Evolutionary conservation across 2,113 vertebrate species (phyloP).

Genomic region (Recurvirostra avosetta): DNA sequence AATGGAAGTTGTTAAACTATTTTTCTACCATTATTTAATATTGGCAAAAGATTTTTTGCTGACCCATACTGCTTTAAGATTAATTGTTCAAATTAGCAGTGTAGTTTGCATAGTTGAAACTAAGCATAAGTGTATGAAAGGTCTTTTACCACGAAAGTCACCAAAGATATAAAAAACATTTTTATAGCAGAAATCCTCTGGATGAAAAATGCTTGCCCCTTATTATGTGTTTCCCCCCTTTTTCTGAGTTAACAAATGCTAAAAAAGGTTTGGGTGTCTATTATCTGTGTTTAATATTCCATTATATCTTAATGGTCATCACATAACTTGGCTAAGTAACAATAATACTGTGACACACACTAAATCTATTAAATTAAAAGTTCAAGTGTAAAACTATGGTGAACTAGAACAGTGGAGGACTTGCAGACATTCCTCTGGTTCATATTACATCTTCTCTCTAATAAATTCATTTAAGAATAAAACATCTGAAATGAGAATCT

Average conservation of each 20-base stretch:
- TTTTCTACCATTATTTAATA: slow-evolving; percentile 32
- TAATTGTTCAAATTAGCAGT: not conserved
- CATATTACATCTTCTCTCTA: not conserved
- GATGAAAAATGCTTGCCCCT: not conserved
- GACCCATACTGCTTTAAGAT: slow-evolving; percentile 26
- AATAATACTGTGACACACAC: not conserved
- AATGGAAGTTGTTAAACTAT: slow-evolving; percentile 22
- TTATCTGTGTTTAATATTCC: not conserved
- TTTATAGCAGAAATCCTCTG: not conserved
- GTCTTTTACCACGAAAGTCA: not conserved
- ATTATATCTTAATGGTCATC: not conserved
- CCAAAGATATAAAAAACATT: not conserved
- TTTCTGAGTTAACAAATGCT: not conserved
- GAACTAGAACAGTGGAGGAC: not conserved
- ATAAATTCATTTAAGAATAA: not conserved
- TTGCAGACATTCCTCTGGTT: not conserved
- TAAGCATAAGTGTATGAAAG: not conserved
- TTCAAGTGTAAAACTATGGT: not conserved
- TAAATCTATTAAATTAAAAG: not conserved
- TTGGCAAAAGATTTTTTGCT: slow-evolving; percentile 28
- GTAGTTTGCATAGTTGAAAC: not conserved
- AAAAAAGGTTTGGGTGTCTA: not conserved
- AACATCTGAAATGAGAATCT: not conserved
- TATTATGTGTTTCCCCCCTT: not conserved
- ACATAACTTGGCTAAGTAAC: not conserved